phyloP scores from a whole-genome alignment of 1,140 invertebrate genomes.

The Lanistes nyassanus region DNA sequence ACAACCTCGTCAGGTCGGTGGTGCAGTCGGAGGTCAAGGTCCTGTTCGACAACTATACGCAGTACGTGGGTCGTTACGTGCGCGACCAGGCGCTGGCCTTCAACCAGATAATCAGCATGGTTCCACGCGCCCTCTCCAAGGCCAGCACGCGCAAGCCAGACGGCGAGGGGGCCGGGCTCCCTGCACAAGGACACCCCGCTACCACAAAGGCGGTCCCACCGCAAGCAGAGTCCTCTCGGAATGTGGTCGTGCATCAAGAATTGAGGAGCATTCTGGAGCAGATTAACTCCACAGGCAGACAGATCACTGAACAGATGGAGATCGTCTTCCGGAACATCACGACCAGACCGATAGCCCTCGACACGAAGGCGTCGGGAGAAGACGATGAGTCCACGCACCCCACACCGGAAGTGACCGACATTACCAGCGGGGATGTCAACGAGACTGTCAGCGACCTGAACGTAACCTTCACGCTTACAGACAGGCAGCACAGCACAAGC shows the following conservation, averaged over 20 bases:
- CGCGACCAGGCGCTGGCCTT: slow-evolving; percentile 31
- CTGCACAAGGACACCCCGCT: no score
- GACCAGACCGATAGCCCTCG: neutral
- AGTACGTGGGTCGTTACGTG: slow-evolving; percentile 36
- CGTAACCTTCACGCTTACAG: slow-evolving; percentile 7
- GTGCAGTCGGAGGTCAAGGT: slow-evolving; percentile 36
- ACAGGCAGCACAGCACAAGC: no score
- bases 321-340: neutral
- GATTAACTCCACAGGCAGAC: slow-evolving; percentile 14
- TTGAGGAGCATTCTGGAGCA: slow-evolving; percentile 8
- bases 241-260: slow-evolving; percentile 1
- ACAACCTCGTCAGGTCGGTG: slow-evolving; percentile 32
- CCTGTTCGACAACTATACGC: slow-evolving; percentile 31
- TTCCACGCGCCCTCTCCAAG: slow-evolving; percentile 14
- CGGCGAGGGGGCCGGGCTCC: no score
- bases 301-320: slow-evolving; percentile 15
- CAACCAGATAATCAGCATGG: slow-evolving; percentile 28
- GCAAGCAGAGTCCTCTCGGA: neutral
- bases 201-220: neutral
- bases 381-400: neutral
- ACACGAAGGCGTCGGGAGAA: neutral
- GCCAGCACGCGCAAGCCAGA: neutral
- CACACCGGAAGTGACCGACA: slow-evolving; percentile 24
- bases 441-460: neutral
- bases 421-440: slow-evolving; percentile 16